Evolutionary conservation across 2,888 invertebrate genomes (phyloP), one percentile per base, ranked within the genome.

Genomic region (Drosophila dives): DNA sequence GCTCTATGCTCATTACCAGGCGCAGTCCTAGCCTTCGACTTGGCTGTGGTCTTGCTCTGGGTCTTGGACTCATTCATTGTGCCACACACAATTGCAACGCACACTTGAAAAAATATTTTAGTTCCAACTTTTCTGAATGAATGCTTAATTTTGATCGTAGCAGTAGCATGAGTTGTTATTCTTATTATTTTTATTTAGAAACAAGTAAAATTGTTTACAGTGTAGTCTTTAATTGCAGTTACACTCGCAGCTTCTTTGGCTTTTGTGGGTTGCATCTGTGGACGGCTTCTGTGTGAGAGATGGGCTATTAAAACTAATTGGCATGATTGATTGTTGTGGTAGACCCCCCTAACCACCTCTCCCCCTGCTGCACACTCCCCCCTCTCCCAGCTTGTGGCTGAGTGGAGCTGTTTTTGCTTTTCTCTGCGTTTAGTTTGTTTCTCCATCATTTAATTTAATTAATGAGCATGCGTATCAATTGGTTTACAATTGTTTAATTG

Each of bases 401-500:
- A 23, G 55, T 40, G 63, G 36, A 58, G 65, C 70, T 71, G 76
- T 63, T 65, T 71, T 64, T 82, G 65, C 64, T 64, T 77, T 72
- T 59, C 79, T 78, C 71, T 60, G 67, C 75, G 62, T 72, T 78
- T 66, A 70, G 76, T 73, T 78, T 73, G 80, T 69, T 81, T 75
- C 83, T 78, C 78, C 83, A 75, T 83, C 80, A 83, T 83, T 82
- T 82, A 83, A 83, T 82, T 82, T 83, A 83, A 84, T 84, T 84
- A 84, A 83, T 86, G 81, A 81, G 81, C 75, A 75, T 85, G 76
- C 82, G 80, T 82, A 84, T 84, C 82, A 82, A 78, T 84, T 83
- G 81, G 80, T 80, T 80, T 81, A 75, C 81, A 83, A 83, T 83
- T 80, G 72, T 75, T 83, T 79, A 84, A 75, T 84, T 81, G 86